Conservation (phyloP, 2,888 invertebrate genomes). For the Dromius quadrimaculatus region DNA sequence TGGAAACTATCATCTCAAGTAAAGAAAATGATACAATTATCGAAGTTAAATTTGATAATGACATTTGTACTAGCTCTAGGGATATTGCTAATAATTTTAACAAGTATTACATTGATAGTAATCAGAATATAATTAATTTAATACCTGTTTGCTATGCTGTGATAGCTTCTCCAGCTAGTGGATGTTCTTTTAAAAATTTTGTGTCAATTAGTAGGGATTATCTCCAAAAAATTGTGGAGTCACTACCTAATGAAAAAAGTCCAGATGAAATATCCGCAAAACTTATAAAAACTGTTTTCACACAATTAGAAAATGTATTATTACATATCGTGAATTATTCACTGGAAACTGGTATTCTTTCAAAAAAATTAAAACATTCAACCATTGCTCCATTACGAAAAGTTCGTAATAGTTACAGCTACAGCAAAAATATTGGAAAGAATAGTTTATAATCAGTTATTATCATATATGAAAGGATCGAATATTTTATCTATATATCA, state of each 20-base stretch:
- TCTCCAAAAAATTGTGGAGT: neutral
- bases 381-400: conserved; percentile 1
- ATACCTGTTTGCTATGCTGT: neutral
- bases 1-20: neutral
- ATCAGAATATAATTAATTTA: neutral
- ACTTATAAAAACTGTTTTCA: neutral
- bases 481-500: conserved; percentile 6
- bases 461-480: neutral
- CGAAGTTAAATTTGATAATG: neutral
- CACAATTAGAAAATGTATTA: neutral
- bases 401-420: neutral
- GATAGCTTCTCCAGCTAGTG: neutral
- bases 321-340: neutral
- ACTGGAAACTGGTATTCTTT: neutral
- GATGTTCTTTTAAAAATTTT: neutral
- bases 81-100: conserved; percentile 9
- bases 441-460: neutral
- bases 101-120: neutral
- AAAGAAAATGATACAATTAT: neutral
- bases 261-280: neutral
- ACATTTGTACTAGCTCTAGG: neutral
- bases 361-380: conserved; percentile 3
- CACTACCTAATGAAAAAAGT: neutral
- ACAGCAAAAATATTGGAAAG: conserved; percentile 2
- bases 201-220: neutral